Conservation (phyloP, 2,113 vertebrate species). For the Morone saxatilis region DNA sequence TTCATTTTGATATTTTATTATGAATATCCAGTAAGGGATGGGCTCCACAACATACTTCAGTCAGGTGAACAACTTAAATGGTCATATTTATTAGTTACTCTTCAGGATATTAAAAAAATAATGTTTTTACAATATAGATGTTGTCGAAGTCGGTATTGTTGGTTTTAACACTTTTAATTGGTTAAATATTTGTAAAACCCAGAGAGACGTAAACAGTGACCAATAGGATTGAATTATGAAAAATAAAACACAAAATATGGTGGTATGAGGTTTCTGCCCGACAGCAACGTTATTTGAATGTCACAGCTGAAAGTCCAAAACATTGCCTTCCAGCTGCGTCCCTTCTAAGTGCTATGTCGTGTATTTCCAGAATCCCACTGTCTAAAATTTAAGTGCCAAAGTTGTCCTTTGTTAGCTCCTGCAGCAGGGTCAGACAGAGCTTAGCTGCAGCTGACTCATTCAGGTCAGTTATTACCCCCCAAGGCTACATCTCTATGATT, state of each 20-base stretch:
- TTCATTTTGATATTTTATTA: not conserved
- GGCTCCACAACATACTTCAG: not conserved
- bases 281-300: not conserved
- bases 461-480: not conserved
- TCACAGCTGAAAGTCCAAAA: not conserved
- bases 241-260: too few relatives aligned
- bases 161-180: not conserved
- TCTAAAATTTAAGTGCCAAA: constrained; percentile 6
- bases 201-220: too few relatives aligned
- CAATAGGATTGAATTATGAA: too few relatives aligned
- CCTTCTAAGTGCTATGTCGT: constrained; percentile 25
- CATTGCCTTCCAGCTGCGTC: not conserved
- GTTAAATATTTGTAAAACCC: too few relatives aligned
- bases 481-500: not conserved
- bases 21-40: not conserved
- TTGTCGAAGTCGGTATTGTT: too few relatives aligned
- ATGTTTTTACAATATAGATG: too few relatives aligned
- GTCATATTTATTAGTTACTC: not conserved
- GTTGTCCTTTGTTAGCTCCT: not conserved
- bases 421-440: not conserved
- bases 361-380: constrained; percentile 23
- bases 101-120: too few relatives aligned
- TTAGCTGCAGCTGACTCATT: constrained; percentile 5
- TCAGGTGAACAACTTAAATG: not conserved
- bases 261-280: too few relatives aligned